These are phyloP conservation scores for Proterorhinus semilunaris DNA, from an alignment of 2,113 vertebrate species.

Conservation along the genomic window DNA sequence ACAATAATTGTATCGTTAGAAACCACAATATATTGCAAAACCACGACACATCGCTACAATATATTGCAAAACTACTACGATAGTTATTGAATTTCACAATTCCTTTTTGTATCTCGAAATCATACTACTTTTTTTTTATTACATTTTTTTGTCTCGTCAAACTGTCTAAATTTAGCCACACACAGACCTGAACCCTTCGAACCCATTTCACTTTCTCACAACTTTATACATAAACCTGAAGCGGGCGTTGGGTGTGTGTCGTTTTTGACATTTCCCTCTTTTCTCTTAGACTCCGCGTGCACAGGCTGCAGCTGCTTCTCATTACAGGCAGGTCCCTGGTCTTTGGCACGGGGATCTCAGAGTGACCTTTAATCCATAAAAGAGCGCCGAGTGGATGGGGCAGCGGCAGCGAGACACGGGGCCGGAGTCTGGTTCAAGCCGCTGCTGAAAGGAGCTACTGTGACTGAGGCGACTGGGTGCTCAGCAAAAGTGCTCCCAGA, in stretches of 20 bases:
- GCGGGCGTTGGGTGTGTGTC: not conserved
- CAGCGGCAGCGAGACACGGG: slow-evolving; percentile 30
- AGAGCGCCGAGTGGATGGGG: slow-evolving; percentile 41
- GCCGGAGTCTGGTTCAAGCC: slow-evolving; percentile 25
- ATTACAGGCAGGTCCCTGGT: slow-evolving; percentile 55
- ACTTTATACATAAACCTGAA: not conserved
- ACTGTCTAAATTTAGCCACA: slow-evolving; percentile 2
- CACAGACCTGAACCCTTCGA: slow-evolving; percentile 15
- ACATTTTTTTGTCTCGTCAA: not conserved
- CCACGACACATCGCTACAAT: too few species aligned
- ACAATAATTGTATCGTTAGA: too few species aligned
- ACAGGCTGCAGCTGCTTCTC: slow-evolving; percentile 56
- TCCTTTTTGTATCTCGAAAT: not conserved
- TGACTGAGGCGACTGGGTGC: not conserved
- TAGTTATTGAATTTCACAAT: not conserved
- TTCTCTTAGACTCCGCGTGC: slow-evolving; percentile 13
- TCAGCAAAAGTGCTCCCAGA: slow-evolving; percentile 11
- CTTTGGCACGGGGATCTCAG: slow-evolving; percentile 45
- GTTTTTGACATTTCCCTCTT: slow-evolving; percentile 6
- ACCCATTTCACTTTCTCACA: slow-evolving; percentile 14
- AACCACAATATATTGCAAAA: too few species aligned
- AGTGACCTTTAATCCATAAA: slow-evolving; percentile 55
- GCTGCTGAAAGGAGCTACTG: slow-evolving; percentile 33
- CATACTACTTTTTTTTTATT: not conserved
- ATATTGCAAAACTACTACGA: too few species aligned